Evolutionary conservation across 2,888 invertebrate species (phyloP), one percentile per base, ranked within the genome.

Genomic region (Amphipyra berbera): DNA sequence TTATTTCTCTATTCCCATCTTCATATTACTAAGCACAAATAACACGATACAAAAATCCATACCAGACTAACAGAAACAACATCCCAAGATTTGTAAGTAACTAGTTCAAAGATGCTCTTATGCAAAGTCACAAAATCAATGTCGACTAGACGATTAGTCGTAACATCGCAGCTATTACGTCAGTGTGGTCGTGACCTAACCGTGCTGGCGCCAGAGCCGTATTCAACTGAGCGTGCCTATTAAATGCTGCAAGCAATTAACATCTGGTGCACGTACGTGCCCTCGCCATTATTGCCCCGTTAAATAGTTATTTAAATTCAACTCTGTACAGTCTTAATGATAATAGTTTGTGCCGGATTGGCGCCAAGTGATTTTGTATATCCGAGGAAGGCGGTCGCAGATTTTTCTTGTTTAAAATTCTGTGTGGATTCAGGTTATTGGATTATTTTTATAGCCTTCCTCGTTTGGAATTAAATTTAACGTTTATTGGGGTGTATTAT

Each of bases 301-400:
- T 90, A 88, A 91, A 90, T 90, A 90, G 90, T 90, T 91, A 91
- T 91, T 90, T 90, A 90, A 91, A 90, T 91, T 90, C 88, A 83
- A 82, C 81, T 73, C 78, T 68, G 79, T 71, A 71, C 65, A 60
- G 75, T 79, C 79, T 79, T 79, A 79, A 79, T 79, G 79, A 77
- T 79, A 82, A 79, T 77, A 79, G 79, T 79, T 79, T 67, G 70
- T 69, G 53, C 70, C 68, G 50, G 68, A 79, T 82, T 82, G 82
- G 77, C 74, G 70, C 73, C 77, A 79, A 82, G 79, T 82, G 82
- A 82, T 83, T 83, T 78, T 75, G 73, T 65, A 73, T 72, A 67
- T 60, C 56, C 40, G n/a, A 15, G 15, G 49, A 61, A n/a, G n/a
- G 59, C 7, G 35, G 48, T 44, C 33, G 48, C 47, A 61, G 55